Evolutionary conservation across 1,140 invertebrate species (phyloP).

Genomic region (Batillaria attramentaria): DNA sequence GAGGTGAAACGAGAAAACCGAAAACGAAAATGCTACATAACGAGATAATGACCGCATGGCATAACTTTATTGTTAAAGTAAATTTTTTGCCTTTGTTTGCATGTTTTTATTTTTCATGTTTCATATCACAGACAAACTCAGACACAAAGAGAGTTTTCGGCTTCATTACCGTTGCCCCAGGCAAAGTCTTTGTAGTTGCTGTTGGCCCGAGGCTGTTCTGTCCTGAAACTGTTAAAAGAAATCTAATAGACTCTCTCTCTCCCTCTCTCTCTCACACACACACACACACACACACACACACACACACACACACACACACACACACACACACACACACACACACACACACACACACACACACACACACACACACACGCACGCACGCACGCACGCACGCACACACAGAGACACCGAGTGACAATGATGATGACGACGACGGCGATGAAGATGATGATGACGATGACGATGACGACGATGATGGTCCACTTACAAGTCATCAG

Average conservation of each 20-base stretch:
- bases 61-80: no score
- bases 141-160: no score
- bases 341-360: slow-evolving; percentile 2
- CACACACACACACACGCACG: neutral
- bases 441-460: neutral
- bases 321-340: neutral
- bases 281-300: neutral
- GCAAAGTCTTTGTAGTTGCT: neutral
- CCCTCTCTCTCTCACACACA: neutral
- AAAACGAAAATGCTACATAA: no score
- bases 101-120: no score
- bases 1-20: no score
- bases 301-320: neutral
- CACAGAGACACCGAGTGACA: neutral
- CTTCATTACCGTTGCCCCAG: no score
- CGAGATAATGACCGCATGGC: no score
- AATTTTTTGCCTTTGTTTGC: no score
- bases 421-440: neutral
- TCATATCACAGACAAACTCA: no score
- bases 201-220: neutral
- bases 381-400: neutral
- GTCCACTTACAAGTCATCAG: neutral
- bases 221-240: neutral
- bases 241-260: neutral
- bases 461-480: neutral